Percentiles rank a stretch among this genome's conserved stretches.
These are phyloP conservation scores for Drosophila equinoxialis DNA, from an alignment of 1,140 invertebrate species.

Conservation along the genomic window DNA sequence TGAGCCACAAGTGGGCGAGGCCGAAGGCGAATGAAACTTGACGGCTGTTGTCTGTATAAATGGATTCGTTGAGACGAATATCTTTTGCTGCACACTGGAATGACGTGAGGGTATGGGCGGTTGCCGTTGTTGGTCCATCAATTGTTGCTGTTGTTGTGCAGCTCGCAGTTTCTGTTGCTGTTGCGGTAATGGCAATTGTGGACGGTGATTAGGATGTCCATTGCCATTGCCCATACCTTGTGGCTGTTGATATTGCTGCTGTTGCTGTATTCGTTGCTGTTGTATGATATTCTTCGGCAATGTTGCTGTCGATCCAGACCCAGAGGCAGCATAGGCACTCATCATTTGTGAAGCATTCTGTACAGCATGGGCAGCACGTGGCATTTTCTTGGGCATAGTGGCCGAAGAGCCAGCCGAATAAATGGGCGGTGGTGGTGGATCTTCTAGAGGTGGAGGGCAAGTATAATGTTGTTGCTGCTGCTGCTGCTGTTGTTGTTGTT, in stretches of 20 bases:
- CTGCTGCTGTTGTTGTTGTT: slow-evolving; percentile 53
- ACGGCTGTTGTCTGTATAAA: slow-evolving; percentile 82
- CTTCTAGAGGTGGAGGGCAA: slow-evolving; percentile 76
- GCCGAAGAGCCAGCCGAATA: slow-evolving; percentile 61
- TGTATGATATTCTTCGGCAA: slow-evolving; percentile 74
- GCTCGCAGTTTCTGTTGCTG: slow-evolving; percentile 45
- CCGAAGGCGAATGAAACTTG: slow-evolving; percentile 76
- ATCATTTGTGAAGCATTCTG: slow-evolving; percentile 40
- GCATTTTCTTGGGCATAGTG: slow-evolving; percentile 76
- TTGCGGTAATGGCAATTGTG: slow-evolving; percentile 75
- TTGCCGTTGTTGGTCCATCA: slow-evolving; percentile 59
- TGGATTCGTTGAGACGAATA: slow-evolving; percentile 83
- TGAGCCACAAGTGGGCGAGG: slow-evolving; percentile 74
- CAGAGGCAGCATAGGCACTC: slow-evolving; percentile 65
- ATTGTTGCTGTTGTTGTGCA: slow-evolving; percentile 47
- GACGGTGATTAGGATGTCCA: slow-evolving; percentile 64
- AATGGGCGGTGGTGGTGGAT: slow-evolving; percentile 80
- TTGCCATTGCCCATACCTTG: slow-evolving; percentile 56
- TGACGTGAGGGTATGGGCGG: slow-evolving; percentile 78
- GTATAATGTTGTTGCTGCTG: slow-evolving; percentile 75
- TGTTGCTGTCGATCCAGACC: slow-evolving; percentile 61
- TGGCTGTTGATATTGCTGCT: slow-evolving; percentile 78
- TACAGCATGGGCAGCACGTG: slow-evolving; percentile 46
- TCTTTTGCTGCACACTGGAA: slow-evolving; percentile 82
- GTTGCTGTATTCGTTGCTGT: slow-evolving; percentile 65